Evolutionary conservation across 2,113 vertebrate species (phyloP), one percentile per base, ranked within the genome.

Genomic region (Dasyornis broadbenti): DNA sequence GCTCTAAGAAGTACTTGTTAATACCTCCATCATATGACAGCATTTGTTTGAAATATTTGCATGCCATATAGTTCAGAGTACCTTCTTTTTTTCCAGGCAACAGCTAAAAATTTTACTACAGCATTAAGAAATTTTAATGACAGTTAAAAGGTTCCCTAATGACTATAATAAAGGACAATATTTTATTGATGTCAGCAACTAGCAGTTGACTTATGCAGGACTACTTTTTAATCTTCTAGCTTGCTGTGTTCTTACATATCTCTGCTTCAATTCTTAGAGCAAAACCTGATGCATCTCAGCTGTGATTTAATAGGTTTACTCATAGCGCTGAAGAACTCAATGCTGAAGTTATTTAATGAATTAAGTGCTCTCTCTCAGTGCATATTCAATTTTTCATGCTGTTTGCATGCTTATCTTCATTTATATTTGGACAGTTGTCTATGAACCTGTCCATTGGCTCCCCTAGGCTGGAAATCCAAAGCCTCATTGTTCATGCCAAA

Each of bases 111-210:
- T 84, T 96, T 95, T 94, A 94, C 76, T 78, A 68, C 35, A 44
- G 26, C 80, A 83, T 89, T 88, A 91, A 86, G 92, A 83, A 89
- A 86, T 88, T 88, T 96, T 92, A 97, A 96, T 95, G 70, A 85
- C 82, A 89, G 70, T 94, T 96, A 95, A 92, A 94, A 96, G 60
- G 88, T 83, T 94, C 85, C 60, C 92, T 97, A 96, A 93, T 96
- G 85, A 90, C 78, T 82, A 86, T 93, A 94, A 96, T 93, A 95
- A 96, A 94, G 82, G 90, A 95, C 88, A 95, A 83, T 93, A 83
- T 93, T 96, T 96, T 94, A 93, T 94, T 95, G 87, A 93, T 95
- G 92, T 86, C 90, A 92, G 85, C 79, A 93, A 88, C 87, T 90
- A 88, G 60, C 52, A 86, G 33, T 88, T 94, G 87, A 92, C 90